These are phyloP conservation scores for Cladopsammia gracilis DNA, from an alignment of 64 coral and sea anemone species.

Conservation along the genomic window DNA sequence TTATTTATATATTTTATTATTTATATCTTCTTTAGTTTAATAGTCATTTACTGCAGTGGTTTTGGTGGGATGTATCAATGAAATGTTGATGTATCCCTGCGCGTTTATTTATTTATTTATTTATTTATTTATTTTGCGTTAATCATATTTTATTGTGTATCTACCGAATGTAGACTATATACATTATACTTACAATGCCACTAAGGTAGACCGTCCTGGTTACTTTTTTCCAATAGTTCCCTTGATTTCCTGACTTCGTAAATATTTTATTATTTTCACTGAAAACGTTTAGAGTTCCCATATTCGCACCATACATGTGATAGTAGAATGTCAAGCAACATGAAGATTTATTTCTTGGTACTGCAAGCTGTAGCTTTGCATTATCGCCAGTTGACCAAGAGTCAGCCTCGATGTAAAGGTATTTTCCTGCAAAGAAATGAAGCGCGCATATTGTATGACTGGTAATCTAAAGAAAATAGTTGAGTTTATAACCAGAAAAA, in stretches of 20 bases:
- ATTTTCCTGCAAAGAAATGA: slow-evolving; percentile 14
- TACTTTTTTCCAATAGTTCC: slow-evolving; percentile 38
- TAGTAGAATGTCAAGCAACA: slow-evolving; percentile 51
- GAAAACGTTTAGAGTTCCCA: slow-evolving; percentile 45
- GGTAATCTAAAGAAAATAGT: neutral
- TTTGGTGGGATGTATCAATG: too few relatives aligned
- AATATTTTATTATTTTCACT: slow-evolving; percentile 60
- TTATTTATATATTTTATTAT: too few relatives aligned
- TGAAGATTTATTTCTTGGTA: neutral
- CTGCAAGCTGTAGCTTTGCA: slow-evolving; percentile 44
- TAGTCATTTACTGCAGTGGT: too few relatives aligned
- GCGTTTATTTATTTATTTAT: too few relatives aligned
- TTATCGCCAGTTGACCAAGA: neutral
- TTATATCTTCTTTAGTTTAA: too few relatives aligned
- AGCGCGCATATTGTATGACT: neutral
- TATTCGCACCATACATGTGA: slow-evolving; percentile 45
- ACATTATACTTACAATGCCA: neutral
- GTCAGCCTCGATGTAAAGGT: slow-evolving; percentile 37
- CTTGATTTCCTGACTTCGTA: slow-evolving; percentile 33
- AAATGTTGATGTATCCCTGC: too few relatives aligned
- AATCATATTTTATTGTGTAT: neutral
- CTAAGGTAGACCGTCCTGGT: neutral
- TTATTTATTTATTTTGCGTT: neutral
- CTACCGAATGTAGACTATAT: neutral
- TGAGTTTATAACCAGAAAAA: too few relatives aligned